Percentiles rank a stretch among this genome's conserved stretches.
Evolutionary conservation across 1,140 invertebrate genomes (phyloP).

Genomic region (Wasmannia auropunctata): DNA sequence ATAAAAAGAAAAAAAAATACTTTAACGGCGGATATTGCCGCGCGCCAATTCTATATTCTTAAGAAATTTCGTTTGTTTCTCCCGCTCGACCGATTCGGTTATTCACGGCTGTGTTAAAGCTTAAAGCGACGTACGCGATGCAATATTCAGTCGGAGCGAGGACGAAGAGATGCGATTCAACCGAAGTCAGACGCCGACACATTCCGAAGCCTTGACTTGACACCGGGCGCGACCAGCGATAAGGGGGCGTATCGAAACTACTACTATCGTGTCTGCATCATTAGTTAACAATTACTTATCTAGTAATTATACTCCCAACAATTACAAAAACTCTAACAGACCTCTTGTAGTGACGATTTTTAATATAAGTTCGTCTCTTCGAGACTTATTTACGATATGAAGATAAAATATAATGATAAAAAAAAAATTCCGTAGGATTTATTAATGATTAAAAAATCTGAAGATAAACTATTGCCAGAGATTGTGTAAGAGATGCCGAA

Average conservation of each 20-base stretch:
- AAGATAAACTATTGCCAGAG: neutral
- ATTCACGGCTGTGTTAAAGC: constrained; percentile 32
- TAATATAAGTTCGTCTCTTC: neutral
- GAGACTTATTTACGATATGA: neutral
- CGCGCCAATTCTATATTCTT: constrained; percentile 6
- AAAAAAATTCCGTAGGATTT: neutral
- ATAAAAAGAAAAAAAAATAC: neutral
- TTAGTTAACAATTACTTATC: neutral
- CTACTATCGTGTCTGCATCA: no score
- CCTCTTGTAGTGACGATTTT: neutral
- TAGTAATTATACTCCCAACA: neutral
- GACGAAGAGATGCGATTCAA: neutral
- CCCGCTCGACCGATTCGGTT: constrained; percentile 15
- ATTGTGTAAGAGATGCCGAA: neutral
- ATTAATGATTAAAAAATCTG: neutral
- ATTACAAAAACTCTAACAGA: neutral
- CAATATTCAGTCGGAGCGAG: constrained; percentile 10
- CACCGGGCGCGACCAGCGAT: neutral
- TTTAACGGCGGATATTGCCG: neutral
- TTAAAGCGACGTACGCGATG: neutral
- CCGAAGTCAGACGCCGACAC: neutral
- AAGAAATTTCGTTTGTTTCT: neutral
- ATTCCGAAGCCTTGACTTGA: neutral
- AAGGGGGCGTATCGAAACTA: neutral
- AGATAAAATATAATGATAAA: neutral